phyloP scores from a whole-genome alignment of 2,797 vertebrate species.

The Spinus pinus region DNA sequence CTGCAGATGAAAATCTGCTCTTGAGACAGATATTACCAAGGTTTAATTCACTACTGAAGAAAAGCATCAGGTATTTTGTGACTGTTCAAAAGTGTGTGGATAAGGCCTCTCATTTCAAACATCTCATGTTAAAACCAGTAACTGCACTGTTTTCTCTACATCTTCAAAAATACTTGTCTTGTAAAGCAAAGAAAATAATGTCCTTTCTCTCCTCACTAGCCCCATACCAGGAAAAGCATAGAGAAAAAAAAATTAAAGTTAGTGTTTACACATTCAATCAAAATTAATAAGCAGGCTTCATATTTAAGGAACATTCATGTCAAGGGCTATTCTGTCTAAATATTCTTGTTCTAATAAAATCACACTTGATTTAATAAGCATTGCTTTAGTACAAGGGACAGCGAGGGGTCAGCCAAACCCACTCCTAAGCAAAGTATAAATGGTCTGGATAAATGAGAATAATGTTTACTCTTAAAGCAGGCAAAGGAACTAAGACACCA shows the following conservation, averaged over 20 bases:
- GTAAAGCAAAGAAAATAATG: background rate
- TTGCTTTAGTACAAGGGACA: background rate
- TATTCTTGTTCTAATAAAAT: conserved; percentile 5
- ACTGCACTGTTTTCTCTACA: background rate
- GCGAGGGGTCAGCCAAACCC: background rate
- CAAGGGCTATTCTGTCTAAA: background rate
- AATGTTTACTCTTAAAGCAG: background rate
- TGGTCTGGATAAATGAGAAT: background rate
- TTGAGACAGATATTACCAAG: background rate
- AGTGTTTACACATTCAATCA: background rate
- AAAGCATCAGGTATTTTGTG: background rate
- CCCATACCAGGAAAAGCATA: background rate
- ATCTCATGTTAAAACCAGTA: background rate
- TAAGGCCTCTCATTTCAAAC: background rate
- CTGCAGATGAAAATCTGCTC: background rate
- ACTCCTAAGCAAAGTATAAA: background rate
- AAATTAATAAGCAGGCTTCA: background rate
- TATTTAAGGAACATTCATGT: background rate
- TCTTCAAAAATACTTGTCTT: background rate
- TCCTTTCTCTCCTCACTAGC: background rate
- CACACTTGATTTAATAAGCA: background rate
- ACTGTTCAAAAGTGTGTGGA: background rate
- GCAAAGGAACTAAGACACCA: background rate
- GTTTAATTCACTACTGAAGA: background rate
- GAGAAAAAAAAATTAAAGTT: background rate